These are phyloP conservation scores for Schizotus pectinicornis DNA, from an alignment of 2,888 invertebrate species.

Conservation along the genomic window DNA sequence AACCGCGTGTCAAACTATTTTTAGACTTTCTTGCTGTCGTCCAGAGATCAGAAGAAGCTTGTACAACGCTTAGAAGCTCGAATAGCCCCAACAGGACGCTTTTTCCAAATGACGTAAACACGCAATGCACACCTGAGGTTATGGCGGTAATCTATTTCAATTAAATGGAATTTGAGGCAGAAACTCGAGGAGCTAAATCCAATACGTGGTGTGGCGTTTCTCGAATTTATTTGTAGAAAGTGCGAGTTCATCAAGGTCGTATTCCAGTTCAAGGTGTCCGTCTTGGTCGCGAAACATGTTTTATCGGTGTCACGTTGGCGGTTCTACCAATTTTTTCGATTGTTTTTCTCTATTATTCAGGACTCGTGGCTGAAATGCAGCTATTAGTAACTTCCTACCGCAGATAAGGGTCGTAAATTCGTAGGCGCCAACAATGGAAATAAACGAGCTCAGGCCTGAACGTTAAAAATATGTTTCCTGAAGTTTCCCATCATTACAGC, in stretches of 20 bases:
- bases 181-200: not conserved
- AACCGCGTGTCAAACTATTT: no score
- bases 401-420: constrained; percentile 26
- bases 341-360: not conserved
- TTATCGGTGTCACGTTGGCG: no score
- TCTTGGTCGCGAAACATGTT: no score
- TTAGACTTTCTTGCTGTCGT: no score
- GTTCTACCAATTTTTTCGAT: not conserved
- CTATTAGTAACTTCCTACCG: constrained; percentile 22
- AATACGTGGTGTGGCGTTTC: not conserved
- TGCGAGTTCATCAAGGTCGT: not conserved
- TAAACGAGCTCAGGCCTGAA: constrained; percentile 19
- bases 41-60: no score
- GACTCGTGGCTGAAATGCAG: constrained; percentile 1
- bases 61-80: no score
- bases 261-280: no score
- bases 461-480: constrained; percentile 23
- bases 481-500: constrained; percentile 20
- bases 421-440: constrained; percentile 21
- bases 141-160: no score
- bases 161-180: no score
- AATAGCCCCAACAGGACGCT: no score
- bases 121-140: no score
- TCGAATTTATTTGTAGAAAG: not conserved
- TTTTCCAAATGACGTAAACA: no score